phyloP scores from a whole-genome alignment of 2,113 vertebrate species.

The Cochlearius cochlearius region DNA sequence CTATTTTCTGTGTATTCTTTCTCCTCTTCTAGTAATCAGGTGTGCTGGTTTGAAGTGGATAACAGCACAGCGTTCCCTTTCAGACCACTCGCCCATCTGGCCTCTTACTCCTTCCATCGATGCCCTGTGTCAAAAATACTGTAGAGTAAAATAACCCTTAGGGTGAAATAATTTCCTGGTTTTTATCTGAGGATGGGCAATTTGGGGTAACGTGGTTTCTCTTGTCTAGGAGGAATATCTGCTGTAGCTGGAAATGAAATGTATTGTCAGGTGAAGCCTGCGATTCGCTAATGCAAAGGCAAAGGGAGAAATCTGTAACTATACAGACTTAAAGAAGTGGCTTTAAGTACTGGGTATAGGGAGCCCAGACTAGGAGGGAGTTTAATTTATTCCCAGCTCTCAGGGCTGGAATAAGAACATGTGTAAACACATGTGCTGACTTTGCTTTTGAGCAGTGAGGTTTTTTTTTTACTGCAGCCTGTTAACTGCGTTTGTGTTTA shows the following conservation, averaged over 20 bases:
- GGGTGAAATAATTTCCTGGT: not conserved
- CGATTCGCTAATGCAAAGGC: rapidly evolving
- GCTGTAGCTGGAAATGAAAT: not conserved
- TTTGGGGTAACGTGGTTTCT: not conserved
- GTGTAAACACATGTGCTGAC: not conserved
- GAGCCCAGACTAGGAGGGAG: not conserved
- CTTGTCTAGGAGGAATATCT: not conserved
- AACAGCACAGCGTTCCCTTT: not conserved
- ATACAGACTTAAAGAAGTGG: not conserved
- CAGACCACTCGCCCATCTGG: not conserved
- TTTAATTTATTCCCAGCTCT: not conserved
- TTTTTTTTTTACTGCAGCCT: not conserved
- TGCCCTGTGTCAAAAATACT: not conserved
- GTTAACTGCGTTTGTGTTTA: not conserved
- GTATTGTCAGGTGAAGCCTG: not conserved
- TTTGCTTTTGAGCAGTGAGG: not conserved
- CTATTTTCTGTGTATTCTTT: not conserved
- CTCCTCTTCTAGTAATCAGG: not conserved
- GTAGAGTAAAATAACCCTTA: not conserved
- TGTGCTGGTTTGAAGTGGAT: not conserved
- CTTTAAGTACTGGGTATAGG: not conserved
- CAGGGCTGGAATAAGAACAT: not conserved
- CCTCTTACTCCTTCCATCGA: not conserved
- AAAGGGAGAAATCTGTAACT: not conserved
- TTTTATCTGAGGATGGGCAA: not conserved